Conservation (phyloP, 1,140 invertebrate genomes). For the Bicyclus anynana region DNA sequence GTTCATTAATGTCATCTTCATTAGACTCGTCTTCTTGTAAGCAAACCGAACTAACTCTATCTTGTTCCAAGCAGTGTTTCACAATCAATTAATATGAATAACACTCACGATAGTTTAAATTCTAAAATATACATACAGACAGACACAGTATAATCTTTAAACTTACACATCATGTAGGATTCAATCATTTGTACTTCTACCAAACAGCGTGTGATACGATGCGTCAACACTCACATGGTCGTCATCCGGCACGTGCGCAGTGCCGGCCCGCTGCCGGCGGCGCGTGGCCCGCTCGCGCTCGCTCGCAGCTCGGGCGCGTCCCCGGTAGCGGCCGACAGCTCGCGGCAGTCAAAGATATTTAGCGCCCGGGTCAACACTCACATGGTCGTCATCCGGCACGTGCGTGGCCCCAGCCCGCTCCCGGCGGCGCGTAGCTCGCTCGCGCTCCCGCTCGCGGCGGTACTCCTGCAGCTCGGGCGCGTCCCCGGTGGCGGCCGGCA, state of each 20-base stretch:
- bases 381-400: slow-evolving; percentile 60
- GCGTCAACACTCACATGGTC: slow-evolving; percentile 27
- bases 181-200: too few relatives aligned
- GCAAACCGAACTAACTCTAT: too few relatives aligned
- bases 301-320: slow-evolving; percentile 81
- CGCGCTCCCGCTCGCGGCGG: slow-evolving; percentile 83
- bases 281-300: slow-evolving; percentile 78
- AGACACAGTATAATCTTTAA: too few relatives aligned
- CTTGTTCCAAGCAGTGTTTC: too few relatives aligned
- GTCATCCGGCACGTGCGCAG: slow-evolving; percentile 54
- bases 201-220: too few relatives aligned
- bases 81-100: too few relatives aligned
- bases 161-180: too few relatives aligned
- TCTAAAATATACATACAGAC: too few relatives aligned
- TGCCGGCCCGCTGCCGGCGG: slow-evolving; percentile 84
- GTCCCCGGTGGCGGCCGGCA: slow-evolving; percentile 30
- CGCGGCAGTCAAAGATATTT: slow-evolving; percentile 33
- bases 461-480: slow-evolving; percentile 82
- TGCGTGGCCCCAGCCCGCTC: slow-evolving; percentile 79
- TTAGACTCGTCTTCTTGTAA: too few relatives aligned
- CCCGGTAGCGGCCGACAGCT: slow-evolving; percentile 30
- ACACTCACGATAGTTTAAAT: too few relatives aligned
- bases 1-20: too few relatives aligned
- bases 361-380: too few relatives aligned
- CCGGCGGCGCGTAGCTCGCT: slow-evolving; percentile 81